These are phyloP conservation scores for Scomber colias DNA, from an alignment of 2,113 vertebrate genomes.

Conservation along the genomic window DNA sequence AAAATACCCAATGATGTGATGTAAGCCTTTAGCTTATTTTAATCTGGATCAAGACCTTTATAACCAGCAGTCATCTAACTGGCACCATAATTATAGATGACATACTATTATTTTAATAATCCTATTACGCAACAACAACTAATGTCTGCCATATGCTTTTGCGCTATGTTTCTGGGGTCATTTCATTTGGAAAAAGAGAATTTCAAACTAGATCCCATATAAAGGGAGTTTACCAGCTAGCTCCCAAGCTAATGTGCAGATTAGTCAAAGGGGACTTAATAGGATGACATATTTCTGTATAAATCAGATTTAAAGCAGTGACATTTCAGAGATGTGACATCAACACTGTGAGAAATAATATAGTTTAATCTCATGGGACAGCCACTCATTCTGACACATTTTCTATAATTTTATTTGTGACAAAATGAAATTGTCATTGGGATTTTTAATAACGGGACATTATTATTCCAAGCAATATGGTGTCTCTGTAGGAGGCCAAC, in stretches of 20 bases:
- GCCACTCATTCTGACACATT: slow-evolving; percentile 74
- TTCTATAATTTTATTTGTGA: slow-evolving; percentile 77
- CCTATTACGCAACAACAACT: slow-evolving; percentile 77
- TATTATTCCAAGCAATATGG: slow-evolving; percentile 87
- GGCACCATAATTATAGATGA: slow-evolving; percentile 59
- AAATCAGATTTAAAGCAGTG: slow-evolving; percentile 83
- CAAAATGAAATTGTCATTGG: slow-evolving; percentile 80
- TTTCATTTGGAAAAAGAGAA: slow-evolving; percentile 34
- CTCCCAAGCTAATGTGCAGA: slow-evolving; percentile 72
- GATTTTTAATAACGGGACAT: slow-evolving; percentile 76
- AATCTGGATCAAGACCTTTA: slow-evolving; percentile 62
- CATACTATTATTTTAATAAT: slow-evolving; percentile 76
- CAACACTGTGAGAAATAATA: slow-evolving; percentile 73
- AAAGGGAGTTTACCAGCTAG: slow-evolving; percentile 61
- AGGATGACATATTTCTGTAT: slow-evolving; percentile 78
- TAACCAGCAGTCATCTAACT: slow-evolving; percentile 59
- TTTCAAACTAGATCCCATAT: slow-evolving; percentile 39
- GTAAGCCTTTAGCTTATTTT: slow-evolving; percentile 28
- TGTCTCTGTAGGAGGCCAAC: slow-evolving; percentile 78
- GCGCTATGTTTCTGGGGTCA: slow-evolving; percentile 53
- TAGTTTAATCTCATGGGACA: slow-evolving; percentile 71
- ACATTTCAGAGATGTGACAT: slow-evolving; percentile 74
- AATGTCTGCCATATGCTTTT: slow-evolving; percentile 56
- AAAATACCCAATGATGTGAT: not conserved
- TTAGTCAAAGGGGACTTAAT: slow-evolving; percentile 77